Conservation (phyloP, 2,113 vertebrate species). For the Myiopsitta monachus region DNA sequence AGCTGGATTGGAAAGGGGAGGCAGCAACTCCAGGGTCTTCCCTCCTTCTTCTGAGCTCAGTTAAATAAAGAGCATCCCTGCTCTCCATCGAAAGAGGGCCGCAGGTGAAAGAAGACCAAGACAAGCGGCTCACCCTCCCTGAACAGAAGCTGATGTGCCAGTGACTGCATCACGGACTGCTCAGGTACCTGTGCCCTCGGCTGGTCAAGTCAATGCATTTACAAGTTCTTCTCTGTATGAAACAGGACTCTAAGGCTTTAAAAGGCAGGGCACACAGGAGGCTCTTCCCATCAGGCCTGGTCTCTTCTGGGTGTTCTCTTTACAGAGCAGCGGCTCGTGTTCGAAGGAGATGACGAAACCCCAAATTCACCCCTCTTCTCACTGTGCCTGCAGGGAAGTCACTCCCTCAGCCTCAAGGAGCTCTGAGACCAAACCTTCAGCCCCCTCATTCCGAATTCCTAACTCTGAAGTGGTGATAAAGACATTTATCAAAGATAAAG, state of each 20-base stretch:
- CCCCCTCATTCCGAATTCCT: background rate
- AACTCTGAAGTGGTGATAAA: background rate
- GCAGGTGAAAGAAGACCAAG: background rate
- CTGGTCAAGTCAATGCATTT: background rate
- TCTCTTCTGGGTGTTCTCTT: background rate
- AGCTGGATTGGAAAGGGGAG: background rate
- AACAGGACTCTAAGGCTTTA: background rate
- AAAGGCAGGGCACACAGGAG: background rate
- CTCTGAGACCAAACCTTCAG: background rate
- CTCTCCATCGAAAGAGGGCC: background rate
- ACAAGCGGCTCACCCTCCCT: background rate
- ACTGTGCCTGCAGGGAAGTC: background rate
- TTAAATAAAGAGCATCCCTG: background rate
- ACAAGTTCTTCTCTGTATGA: background rate
- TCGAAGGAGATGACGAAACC: background rate
- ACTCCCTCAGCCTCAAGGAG: background rate
- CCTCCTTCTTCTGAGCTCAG: background rate
- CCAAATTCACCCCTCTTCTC: background rate
- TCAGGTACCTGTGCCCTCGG: background rate
- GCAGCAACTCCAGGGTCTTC: background rate
- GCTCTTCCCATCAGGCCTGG: background rate
- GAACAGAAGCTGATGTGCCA: background rate
- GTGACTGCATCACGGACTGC: background rate
- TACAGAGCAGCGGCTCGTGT: background rate
- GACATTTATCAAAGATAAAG: background rate